phyloP scores from a whole-genome alignment of 2,113 vertebrate genomes.

The Excalfactoria chinensis region DNA sequence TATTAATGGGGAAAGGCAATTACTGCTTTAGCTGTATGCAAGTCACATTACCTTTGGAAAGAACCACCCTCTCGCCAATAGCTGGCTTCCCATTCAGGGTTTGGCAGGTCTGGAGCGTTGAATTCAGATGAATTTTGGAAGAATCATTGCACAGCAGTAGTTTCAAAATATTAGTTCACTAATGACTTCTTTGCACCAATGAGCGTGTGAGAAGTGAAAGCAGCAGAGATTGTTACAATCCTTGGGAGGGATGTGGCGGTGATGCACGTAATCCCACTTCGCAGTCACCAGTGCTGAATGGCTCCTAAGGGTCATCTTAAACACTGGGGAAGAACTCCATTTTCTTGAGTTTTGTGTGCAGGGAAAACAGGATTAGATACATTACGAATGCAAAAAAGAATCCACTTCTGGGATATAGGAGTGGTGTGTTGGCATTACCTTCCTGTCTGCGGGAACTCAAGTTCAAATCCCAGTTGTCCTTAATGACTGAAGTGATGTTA shows the following conservation, averaged over 20 bases:
- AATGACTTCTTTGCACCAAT: not conserved
- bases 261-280: not conserved
- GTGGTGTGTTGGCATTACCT: not conserved
- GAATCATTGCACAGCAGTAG: not conserved
- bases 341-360: not conserved
- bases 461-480: not conserved
- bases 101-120: not conserved
- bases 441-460: not conserved
- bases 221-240: not conserved
- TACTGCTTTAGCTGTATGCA: not conserved
- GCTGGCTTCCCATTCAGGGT: not conserved
- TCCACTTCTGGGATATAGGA: not conserved
- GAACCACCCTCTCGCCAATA: not conserved
- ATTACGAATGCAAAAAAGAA: not conserved
- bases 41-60: not conserved
- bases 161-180: slow-evolving; percentile 2
- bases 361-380: not conserved
- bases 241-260: not conserved
- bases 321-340: not conserved
- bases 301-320: not conserved
- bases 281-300: not conserved
- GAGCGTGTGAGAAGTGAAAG: not conserved
- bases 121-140: not conserved
- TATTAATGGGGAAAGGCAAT: slow-evolving; percentile 19
- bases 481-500: not conserved